These are phyloP conservation scores for Ctenoplectra terminalis DNA, from an alignment of 1,140 invertebrate species.

Conservation along the genomic window DNA sequence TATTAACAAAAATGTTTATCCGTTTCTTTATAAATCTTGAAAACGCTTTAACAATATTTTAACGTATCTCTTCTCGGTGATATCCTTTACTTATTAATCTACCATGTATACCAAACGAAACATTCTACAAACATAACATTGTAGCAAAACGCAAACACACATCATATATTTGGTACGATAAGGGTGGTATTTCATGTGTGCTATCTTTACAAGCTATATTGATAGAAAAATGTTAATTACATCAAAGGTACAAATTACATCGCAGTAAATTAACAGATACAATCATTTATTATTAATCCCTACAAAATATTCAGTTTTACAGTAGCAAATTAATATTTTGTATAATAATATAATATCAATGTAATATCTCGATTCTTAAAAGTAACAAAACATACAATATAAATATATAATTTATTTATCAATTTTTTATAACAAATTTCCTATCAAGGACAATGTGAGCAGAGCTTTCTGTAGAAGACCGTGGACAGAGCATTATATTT, in stretches of 20 bases:
- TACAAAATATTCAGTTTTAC: background rate
- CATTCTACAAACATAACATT: background rate
- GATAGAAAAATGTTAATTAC: no score
- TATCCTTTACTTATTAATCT: background rate
- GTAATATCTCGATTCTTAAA: no score
- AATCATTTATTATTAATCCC: background rate
- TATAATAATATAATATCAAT: no score
- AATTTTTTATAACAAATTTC: no score
- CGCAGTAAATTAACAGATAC: background rate
- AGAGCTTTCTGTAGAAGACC: background rate
- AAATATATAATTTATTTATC: no score
- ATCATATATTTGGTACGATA: background rate
- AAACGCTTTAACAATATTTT: background rate
- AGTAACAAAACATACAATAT: no score
- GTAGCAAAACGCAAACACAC: background rate
- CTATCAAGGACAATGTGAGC: background rate
- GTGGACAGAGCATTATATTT: background rate
- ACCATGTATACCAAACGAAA: background rate
- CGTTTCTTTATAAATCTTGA: background rate
- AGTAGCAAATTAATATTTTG: background rate
- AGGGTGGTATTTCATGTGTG: background rate
- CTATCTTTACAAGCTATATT: background rate
- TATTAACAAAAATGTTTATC: background rate
- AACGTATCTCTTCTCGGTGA: background rate
- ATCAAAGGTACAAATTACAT: background rate